Evolutionary conservation across 2,888 invertebrate genomes (phyloP), one percentile per base, ranked within the genome.

Genomic region (Philonicus albiceps): DNA sequence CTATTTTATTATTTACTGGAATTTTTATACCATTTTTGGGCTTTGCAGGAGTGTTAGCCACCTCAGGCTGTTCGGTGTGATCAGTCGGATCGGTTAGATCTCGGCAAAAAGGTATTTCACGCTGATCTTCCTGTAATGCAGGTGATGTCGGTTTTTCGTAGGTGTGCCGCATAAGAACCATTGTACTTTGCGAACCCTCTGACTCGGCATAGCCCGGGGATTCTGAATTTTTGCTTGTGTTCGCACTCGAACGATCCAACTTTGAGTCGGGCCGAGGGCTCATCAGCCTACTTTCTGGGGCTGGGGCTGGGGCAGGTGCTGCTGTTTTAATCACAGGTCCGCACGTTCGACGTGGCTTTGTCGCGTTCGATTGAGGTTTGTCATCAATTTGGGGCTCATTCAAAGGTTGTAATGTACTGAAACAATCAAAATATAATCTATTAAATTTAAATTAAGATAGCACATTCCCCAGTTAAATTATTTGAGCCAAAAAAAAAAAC

Each of bases 321-420:
- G 7, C 7, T 13, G 80, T 73, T 81, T 64, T 31, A 11, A 86
- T 37, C 16, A 81, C 40, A 43, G 86, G 76, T 7, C 87, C 87
- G 86, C 86, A 87, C 16, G 74, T 81, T 75, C 86, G 31, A 13
- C 86, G 87, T 76, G 64, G 34, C 8, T 30, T 74, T 7, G 85
- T 30, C 76, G 43, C 22, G 31, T 5, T 19, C 3, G 2, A 8
- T 8, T 27, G 30, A 1, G 16, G 19, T 22, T 64, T 64, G 19
- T 64, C 64, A 5, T 64, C 64, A 64, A 5, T 19, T 6, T 2
- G n/a, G 3, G 3, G 16, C 55, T 64, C 64, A 13, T 55, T 27
- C 85, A 64, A 19, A 64, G 64, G 64, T 22, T 64, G 64, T 22
- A 64, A 64, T 11, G 27, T 64, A 19, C 64, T 64, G 64, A 22